Conservation (phyloP, 2,888 invertebrate species). For the Drosophila meridionalis region DNA sequence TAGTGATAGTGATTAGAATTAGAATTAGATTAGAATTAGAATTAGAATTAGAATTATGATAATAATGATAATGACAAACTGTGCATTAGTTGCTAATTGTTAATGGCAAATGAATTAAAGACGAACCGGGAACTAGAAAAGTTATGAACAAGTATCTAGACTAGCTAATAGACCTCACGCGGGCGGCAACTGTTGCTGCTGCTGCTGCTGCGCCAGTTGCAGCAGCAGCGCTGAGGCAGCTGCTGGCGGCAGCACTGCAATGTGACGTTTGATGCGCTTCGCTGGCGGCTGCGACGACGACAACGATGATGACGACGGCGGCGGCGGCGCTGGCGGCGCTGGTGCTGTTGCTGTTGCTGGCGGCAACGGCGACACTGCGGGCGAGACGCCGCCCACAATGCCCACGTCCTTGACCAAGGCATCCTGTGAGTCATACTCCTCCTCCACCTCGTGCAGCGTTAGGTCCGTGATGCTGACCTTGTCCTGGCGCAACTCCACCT, state of each 20-base stretch:
- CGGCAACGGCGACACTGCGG: constrained; percentile 33
- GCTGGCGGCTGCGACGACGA: constrained; percentile 20
- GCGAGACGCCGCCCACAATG: constrained; percentile 60
- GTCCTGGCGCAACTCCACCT: constrained; percentile 17
- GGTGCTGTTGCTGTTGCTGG: background rate
- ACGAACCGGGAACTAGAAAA: constrained; percentile 3
- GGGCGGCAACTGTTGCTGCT: constrained; percentile 19
- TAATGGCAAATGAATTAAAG: constrained; percentile 42
- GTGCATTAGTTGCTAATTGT: constrained; percentile 25
- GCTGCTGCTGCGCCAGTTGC: constrained; percentile 37
- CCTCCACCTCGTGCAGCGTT: constrained; percentile 39
- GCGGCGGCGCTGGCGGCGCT: constrained; percentile 22
- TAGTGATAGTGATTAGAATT: background rate
- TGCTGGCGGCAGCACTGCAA: constrained; percentile 53
- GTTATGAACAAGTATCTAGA: constrained; percentile 43
- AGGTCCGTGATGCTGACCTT: constrained; percentile 32
- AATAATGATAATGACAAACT: constrained; percentile 6
- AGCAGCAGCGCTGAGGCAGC: constrained; percentile 55
- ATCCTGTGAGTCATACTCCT: constrained; percentile 65
- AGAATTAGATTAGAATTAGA: background rate
- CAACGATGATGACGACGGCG: constrained; percentile 2
- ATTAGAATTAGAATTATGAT: background rate
- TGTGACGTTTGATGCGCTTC: constrained; percentile 61
- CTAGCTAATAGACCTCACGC: constrained; percentile 49
- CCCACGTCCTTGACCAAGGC: constrained; percentile 68